Evolutionary conservation across 92 coral and sea anemone genomes (phyloP), one percentile per base, ranked within the genome.

Genomic region (Montipora capitata): DNA sequence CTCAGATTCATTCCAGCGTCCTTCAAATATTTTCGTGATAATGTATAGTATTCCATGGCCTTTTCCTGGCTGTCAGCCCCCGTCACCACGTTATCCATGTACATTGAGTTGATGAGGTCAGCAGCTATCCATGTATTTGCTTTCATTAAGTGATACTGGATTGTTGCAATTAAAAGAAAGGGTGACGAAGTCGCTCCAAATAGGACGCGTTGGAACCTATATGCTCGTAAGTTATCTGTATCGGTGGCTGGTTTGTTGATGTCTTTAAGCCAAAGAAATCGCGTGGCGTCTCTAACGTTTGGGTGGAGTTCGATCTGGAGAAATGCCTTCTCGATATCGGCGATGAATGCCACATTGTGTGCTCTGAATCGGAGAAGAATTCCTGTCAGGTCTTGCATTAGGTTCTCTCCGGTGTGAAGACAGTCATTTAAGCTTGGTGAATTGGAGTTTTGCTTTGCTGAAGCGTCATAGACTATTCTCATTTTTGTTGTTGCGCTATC

Each of bases 1-100:
- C 94, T 65, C 20, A 90, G 85, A 64, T 80, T 85, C 90, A 90
- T 85, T 20, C 80, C 87, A 11, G 93, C 87, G 65, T 90, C 72
- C 79, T 62, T 44, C 49, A 44, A 44, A 62, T 51, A 35, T 40
- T 59, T 6, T 83, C 89, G 67, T 51, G 93, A 89, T 11, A 40
- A 54, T 4, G 68, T 70, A 69, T 78, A 83, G 85, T 89, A 89
- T 3, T 76, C 56, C 43, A 76, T 16, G 8, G 89, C 88, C 76
- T 77, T 58, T 7, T 51, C 27, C 8, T 45, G 58, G 35, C 6
- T 83, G 39, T 40, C 45, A 56, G 84, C 78, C 49, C 92, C 88
- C 35, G 59, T 65, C 13, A 83, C 84, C 41, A 89, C 88, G 65
- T 83, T 89, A 74, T 77, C 92, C 81, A 89, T 89, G 14, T 82